Conservation (phyloP, 1,140 invertebrate genomes). For the Orussus abietinus region DNA sequence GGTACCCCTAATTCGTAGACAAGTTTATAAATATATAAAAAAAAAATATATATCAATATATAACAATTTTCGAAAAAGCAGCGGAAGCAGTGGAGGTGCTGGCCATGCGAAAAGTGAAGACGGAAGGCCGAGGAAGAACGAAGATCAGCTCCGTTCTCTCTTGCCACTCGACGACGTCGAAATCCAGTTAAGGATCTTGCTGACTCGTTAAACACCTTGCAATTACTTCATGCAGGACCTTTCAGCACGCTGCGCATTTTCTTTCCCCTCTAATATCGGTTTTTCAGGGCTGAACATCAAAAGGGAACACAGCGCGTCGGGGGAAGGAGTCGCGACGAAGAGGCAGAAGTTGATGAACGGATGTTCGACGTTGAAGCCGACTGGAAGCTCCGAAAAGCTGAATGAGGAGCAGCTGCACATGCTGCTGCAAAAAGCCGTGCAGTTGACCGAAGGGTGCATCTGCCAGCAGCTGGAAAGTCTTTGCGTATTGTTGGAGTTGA, state of each 20-base stretch:
- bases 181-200: neutral
- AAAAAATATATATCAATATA: neutral
- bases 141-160: conserved; percentile 22
- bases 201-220: too few relatives aligned
- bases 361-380: too few relatives aligned
- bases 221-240: too few relatives aligned
- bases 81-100: neutral
- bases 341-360: conserved; percentile 18
- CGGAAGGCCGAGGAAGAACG: conserved; percentile 17
- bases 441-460: conserved; percentile 30
- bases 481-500: conserved; percentile 26
- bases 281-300: conserved; percentile 20
- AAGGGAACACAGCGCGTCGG: conserved; percentile 26
- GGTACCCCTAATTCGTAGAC: too few relatives aligned
- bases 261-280: too few relatives aligned
- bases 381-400: conserved; percentile 22
- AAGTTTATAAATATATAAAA: too few relatives aligned
- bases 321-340: conserved; percentile 28
- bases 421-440: conserved; percentile 24
- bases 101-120: conserved; percentile 11
- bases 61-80: neutral
- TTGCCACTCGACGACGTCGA: conserved; percentile 17
- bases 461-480: conserved; percentile 32
- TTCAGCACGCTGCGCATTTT: too few relatives aligned
- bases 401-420: conserved; percentile 28